Base-by-base conservation (phyloP, 2,888 invertebrate genomes). In the Eledona agricola region DNA sequence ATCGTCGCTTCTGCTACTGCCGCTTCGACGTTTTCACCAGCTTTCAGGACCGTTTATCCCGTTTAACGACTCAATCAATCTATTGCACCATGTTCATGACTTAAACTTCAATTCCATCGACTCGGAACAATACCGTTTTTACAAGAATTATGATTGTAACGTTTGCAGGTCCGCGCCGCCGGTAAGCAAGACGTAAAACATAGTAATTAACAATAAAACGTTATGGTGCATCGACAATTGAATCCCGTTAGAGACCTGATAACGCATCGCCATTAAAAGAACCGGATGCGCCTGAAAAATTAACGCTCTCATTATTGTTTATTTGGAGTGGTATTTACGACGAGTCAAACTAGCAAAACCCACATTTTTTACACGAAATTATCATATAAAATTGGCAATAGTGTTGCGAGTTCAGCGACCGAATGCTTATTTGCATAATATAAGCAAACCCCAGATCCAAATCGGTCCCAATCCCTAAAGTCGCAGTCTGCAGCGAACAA, bases 251-350 rank as follows among this genome's bases (percentile, higher is more conserved):
- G 23, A 32, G 45, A 32, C 43, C 32, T 17, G 45, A 23, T 45
- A 45, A 32, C 31, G 32, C 45, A 23, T 23, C 45, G 22, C 40
- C 40, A 40, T 40, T 26, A 40, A 40, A 32, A 45, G 45, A 23
- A 45, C 23, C 45, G 45, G 45, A 45, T 45, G 45, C 46, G 35
- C 35, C 29, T 32, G 26, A 46, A 46, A 46, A 46, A 46, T 46
- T 46, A 46, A 46, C 46, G 46, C 46, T 46, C 46, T 46, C 46
- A 46, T 46, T 46, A 20, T 46, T 46, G 35, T 35, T 26, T 35
- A 40, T 40, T 32, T 31, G 32, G 45, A 45, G 32, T 45, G 45
- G 23, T 45, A 28, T 26, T 28, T 28, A 19, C 40, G 40, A 40
- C n/a, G n/a, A n/a, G n/a, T n/a, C n/a, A n/a, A n/a, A n/a, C n/a